phyloP scores from a whole-genome alignment of 1,140 invertebrate genomes.

The Diuraphis noxia region DNA sequence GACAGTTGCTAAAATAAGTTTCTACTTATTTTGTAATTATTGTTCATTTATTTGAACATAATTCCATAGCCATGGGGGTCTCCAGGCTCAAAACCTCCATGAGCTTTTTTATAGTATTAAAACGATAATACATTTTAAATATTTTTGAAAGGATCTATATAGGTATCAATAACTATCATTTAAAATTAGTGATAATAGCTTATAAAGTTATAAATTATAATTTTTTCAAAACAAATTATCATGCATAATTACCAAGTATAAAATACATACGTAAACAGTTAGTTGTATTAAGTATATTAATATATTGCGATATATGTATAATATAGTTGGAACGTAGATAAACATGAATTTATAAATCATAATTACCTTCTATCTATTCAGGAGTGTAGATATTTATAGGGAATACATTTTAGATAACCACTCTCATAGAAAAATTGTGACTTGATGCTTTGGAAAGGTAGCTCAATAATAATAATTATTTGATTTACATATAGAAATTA shows the following conservation, averaged over 20 bases:
- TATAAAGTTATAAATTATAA: background rate
- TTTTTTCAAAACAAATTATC: background rate
- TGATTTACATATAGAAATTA: background rate
- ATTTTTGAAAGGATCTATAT: background rate
- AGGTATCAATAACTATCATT: background rate
- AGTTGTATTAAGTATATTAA: background rate
- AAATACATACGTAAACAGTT: background rate
- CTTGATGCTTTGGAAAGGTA: background rate
- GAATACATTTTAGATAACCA: background rate
- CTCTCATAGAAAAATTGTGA: background rate
- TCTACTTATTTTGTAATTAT: background rate
- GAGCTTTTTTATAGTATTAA: background rate
- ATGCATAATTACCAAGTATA: background rate
- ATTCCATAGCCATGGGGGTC: background rate
- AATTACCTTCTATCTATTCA: background rate
- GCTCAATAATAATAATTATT: background rate
- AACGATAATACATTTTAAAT: background rate
- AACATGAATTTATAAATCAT: background rate
- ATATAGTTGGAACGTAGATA: background rate
- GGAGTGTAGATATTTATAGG: background rate
- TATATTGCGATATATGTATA: background rate
- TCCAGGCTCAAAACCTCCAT: background rate
- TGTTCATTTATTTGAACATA: background rate
- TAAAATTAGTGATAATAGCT: background rate
- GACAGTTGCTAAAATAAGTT: background rate